phyloP scores from a whole-genome alignment of 2,888 invertebrate genomes.

The Galerucella calmariensis region DNA sequence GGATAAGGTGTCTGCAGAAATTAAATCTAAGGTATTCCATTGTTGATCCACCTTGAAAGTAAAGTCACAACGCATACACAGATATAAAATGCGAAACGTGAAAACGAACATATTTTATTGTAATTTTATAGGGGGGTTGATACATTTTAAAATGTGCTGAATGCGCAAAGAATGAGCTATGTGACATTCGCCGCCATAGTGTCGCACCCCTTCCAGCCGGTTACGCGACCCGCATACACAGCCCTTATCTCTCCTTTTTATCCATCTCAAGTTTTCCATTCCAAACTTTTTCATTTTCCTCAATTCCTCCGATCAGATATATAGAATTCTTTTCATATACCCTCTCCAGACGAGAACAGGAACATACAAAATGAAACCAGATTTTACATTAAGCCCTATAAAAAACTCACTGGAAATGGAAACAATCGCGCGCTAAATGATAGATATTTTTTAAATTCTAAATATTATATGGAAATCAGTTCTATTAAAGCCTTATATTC shows the following conservation, averaged over 20 bases:
- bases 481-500: neutral
- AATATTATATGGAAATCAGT: constrained; percentile 27
- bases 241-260: constrained; percentile 62
- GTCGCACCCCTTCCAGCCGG: constrained; percentile 63
- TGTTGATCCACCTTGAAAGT: constrained; percentile 28
- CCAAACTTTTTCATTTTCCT: constrained; percentile 61
- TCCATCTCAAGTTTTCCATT: constrained; percentile 59
- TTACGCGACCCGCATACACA: constrained; percentile 64
- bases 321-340: constrained; percentile 46
- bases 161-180: constrained; percentile 66
- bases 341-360: constrained; percentile 42
- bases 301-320: constrained; percentile 58
- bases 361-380: constrained; percentile 40
- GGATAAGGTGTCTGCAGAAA: neutral
- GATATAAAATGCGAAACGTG: constrained; percentile 52
- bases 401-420: constrained; percentile 24
- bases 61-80: constrained; percentile 43
- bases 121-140: constrained; percentile 66
- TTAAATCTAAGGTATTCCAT: neutral
- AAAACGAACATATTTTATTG: constrained; percentile 62
- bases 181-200: constrained; percentile 65
- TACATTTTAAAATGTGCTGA: constrained; percentile 67
- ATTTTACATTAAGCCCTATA: constrained; percentile 29
- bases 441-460: constrained; percentile 19
- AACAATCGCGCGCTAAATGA: constrained; percentile 20